Evolutionary conservation across 2,888 invertebrate species (phyloP).

Genomic region (Microplitis deprimator): DNA sequence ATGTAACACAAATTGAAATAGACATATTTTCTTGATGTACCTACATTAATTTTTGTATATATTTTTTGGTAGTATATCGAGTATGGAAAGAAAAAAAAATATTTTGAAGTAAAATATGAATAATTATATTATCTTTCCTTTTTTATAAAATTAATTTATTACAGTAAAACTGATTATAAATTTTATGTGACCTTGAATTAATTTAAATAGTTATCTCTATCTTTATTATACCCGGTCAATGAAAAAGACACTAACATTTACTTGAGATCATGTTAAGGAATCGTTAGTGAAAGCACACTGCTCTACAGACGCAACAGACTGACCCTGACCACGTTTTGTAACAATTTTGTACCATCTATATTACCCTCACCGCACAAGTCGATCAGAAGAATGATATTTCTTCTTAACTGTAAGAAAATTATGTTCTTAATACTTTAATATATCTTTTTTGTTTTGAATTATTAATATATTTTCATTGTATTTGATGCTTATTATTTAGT

Average conservation of each 20-base stretch:
- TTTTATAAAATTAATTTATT: background rate
- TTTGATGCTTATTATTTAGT: no score
- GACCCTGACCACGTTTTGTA: slow-evolving; percentile 66
- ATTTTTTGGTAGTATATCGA: no score
- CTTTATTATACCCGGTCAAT: background rate
- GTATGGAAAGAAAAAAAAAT: no score
- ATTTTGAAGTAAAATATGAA: no score
- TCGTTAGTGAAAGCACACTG: slow-evolving; percentile 60
- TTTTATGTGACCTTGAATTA: background rate
- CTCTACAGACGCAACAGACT: slow-evolving; percentile 60
- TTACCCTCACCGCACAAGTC: slow-evolving; percentile 1
- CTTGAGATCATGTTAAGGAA: slow-evolving; percentile 4
- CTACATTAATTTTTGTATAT: no score
- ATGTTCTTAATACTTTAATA: no score
- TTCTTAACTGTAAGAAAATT: background rate
- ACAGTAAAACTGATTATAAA: background rate
- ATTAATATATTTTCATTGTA: no score
- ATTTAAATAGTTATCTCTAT: background rate
- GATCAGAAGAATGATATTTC: background rate
- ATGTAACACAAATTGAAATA: no score
- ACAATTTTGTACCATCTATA: background rate
- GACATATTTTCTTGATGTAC: no score
- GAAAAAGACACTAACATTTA: background rate
- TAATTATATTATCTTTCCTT: background rate
- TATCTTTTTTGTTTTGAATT: no score